phyloP scores from a whole-genome alignment of 2,888 invertebrate genomes.

The Macrophya annulata region DNA sequence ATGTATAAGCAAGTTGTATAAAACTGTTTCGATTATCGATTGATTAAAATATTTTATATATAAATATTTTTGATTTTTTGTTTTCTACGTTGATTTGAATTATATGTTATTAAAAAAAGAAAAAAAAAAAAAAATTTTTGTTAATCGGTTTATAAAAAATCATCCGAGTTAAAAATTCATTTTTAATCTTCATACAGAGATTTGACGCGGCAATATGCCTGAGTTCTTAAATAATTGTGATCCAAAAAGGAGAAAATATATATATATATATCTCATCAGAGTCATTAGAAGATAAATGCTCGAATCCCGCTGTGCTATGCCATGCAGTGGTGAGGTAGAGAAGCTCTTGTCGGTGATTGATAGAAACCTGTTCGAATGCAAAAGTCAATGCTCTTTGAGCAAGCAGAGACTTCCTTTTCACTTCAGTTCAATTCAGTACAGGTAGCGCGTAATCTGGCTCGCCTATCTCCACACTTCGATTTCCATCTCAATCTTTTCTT shows the following conservation, averaged over 20 bases:
- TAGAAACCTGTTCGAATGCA: slow-evolving; percentile 51
- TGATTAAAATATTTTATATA: background rate
- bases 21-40: background rate
- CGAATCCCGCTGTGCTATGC: slow-evolving; percentile 38
- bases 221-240: slow-evolving; percentile 1
- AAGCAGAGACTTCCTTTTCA: slow-evolving; percentile 30
- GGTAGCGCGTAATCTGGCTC: slow-evolving; percentile 39
- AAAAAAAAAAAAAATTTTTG: too few relatives aligned
- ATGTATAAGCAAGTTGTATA: background rate
- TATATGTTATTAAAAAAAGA: too few relatives aligned
- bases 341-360: slow-evolving; percentile 39
- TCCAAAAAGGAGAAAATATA: slow-evolving; percentile 26
- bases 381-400: slow-evolving; percentile 41
- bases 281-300: slow-evolving; percentile 33
- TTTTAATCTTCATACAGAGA: background rate
- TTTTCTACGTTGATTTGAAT: background rate
- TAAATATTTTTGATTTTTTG: background rate
- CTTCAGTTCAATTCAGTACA: background rate
- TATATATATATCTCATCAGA: slow-evolving; percentile 18
- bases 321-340: background rate
- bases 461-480: slow-evolving; percentile 30
- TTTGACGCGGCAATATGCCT: background rate
- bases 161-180: background rate
- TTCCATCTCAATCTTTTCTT: slow-evolving; percentile 34
- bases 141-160: background rate